Conservation (phyloP, 1,140 invertebrate genomes). For the Nixonia krombeini region DNA sequence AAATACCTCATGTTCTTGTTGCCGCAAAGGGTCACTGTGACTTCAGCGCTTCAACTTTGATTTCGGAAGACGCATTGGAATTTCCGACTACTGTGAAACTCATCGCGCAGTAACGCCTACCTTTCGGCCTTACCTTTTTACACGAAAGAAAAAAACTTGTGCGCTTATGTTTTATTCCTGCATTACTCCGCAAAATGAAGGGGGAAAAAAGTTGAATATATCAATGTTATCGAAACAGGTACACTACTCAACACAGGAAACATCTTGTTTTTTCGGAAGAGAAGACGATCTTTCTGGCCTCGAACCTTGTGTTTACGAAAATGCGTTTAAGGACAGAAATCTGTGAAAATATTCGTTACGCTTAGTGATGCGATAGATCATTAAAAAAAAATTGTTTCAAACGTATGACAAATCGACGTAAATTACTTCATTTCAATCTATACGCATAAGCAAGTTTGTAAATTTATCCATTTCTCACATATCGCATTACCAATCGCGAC, state of each 20-base stretch:
- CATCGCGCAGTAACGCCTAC: conserved; percentile 58
- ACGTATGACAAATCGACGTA: neutral
- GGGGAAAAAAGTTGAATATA: conserved; percentile 38
- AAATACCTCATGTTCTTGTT: conserved; percentile 49
- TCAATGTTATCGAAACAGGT: conserved; percentile 44
- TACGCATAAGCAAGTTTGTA: too few species aligned
- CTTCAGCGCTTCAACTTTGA: conserved; percentile 11
- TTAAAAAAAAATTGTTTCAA: neutral
- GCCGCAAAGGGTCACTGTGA: conserved; percentile 2
- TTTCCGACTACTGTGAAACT: conserved; percentile 50
- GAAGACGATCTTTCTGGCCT: conserved; percentile 33
- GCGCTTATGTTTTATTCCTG: conserved; percentile 52
- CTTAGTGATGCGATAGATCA: conserved; percentile 6
- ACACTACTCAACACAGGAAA: conserved; percentile 29
- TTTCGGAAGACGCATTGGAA: conserved; percentile 41
- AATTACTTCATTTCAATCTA: too few species aligned
- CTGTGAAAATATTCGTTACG: conserved; percentile 14
- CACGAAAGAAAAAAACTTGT: conserved; percentile 48
- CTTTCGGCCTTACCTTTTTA: conserved; percentile 68
- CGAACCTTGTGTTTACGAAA: conserved; percentile 30
- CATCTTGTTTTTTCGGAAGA: neutral
- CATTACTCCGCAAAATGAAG: conserved; percentile 51
- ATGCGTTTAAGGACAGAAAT: conserved; percentile 36
- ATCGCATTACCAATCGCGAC: conserved; percentile 10
- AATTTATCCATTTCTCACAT: neutral